These are phyloP conservation scores for Polypedilum pembai DNA, from an alignment of 1,140 invertebrate genomes.

Conservation along the genomic window DNA sequence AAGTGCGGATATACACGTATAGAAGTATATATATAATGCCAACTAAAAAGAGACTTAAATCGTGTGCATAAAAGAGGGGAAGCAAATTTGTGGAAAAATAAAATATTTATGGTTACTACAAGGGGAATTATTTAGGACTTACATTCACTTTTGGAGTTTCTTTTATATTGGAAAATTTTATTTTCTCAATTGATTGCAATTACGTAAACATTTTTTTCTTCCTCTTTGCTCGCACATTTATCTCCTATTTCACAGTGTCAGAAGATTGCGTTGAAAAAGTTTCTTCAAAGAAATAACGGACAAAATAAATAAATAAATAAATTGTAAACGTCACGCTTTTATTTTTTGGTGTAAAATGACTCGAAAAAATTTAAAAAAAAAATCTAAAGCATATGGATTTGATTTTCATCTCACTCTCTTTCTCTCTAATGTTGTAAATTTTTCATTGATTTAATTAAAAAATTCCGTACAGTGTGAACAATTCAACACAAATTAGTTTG, in stretches of 20 bases:
- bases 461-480: neutral
- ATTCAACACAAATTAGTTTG: conserved; percentile 15
- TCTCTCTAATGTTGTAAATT: neutral
- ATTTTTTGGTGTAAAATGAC: neutral
- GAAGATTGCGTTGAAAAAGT: neutral
- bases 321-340: conserved; percentile 8
- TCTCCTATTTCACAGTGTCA: neutral
- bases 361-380: neutral
- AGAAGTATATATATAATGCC: neutral
- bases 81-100: conserved; percentile 13
- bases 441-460: conserved; percentile 28
- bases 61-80: conserved; percentile 23
- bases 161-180: neutral
- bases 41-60: conserved; percentile 27
- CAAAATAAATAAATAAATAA: conserved; percentile 11
- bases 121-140: conserved; percentile 15
- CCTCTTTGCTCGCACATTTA: neutral
- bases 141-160: conserved; percentile 3
- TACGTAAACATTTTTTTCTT: conserved; percentile 1
- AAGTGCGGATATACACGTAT: conserved; percentile 18
- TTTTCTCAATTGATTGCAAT: conserved; percentile 13
- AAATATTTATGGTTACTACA: conserved; percentile 14
- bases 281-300: neutral
- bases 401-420: neutral
- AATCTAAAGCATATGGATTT: conserved; percentile 6